Base-by-base conservation (phyloP, 2,888 invertebrate genomes). In the Spilarctia lutea region DNA sequence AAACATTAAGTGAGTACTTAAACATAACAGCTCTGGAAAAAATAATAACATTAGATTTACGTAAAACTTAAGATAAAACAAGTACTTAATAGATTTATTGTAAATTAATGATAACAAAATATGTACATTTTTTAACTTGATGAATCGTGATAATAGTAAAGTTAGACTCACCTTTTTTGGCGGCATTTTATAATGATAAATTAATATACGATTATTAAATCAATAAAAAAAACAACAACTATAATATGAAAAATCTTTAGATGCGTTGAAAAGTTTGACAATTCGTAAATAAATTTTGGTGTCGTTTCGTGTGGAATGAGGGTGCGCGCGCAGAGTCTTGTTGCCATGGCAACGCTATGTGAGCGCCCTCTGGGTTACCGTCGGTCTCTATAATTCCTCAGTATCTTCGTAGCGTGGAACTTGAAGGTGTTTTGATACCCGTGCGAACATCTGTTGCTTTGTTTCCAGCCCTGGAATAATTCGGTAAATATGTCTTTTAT, bases 81-180 rank as follows among this genome's bases (percentile, higher is more conserved):
- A 30, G 0, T 63, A 27, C 4, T n/a, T n/a, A n/a, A n/a, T 63
- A 18, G 18, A 6, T 30, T 18, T 30, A 7, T 48, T 30, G 11
- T 68, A 48, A 30, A 16, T 20, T 48, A 18, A 45, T 30, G 20
- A 30, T 45, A 27, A 39, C 27, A 8, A 67, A 66, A 13, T 30
- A 68, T 30, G 18, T 6, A 6, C 48, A 30, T 48, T 45, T 4
- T 35, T 35, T 13, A n/a, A 39, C 39, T 56, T 35, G 30, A 3
- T 52, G 18, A 13, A 24, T 48, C 45, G 1, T 68, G 24, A 24
- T 30, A 30, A 60, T 35, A 42, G 42, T 35, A 60, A 65, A 68
- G 7, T 65, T 27, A 20, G n/a, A 81, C 93, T 86, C 91, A 95
- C 95, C 94, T 94, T 95, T 83, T 95, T 95, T 10, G 94, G 94